Percentiles rank a stretch among this genome's conserved stretches.
These are phyloP conservation scores for Zygaena filipendulae DNA, from an alignment of 2,888 invertebrate species.

Conservation along the genomic window DNA sequence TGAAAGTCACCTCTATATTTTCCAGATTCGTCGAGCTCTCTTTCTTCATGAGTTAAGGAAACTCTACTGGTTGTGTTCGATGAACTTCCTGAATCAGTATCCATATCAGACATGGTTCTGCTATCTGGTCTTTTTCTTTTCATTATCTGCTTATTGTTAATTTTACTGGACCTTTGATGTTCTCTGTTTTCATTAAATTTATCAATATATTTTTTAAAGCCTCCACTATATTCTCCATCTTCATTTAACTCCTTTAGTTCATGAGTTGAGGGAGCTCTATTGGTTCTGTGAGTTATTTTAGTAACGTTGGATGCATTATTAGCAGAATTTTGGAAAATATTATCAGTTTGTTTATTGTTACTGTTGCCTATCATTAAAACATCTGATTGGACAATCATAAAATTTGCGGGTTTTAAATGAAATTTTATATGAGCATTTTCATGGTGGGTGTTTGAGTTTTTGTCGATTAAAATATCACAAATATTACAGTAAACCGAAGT, in stretches of 20 bases:
- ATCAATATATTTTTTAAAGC: neutral
- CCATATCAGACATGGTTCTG: neutral
- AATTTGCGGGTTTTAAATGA: slow-evolving; percentile 18
- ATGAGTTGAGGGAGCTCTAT: no score
- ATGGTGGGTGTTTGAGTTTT: slow-evolving; percentile 22
- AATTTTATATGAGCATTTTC: slow-evolving; percentile 19
- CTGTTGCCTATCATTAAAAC: slow-evolving; percentile 9
- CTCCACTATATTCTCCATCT: slow-evolving; percentile 6
- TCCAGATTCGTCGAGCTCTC: slow-evolving; percentile 4
- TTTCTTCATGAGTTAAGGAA: no score
- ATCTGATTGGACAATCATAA: slow-evolving; percentile 23
- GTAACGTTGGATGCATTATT: no score
- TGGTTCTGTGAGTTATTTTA: no score
- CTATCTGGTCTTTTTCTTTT: slow-evolving; percentile 3
- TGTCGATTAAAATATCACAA: slow-evolving; percentile 38
- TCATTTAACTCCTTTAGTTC: slow-evolving; percentile 4
- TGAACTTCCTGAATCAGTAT: neutral
- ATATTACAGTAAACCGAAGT: slow-evolving; percentile 30
- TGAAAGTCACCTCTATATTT: slow-evolving; percentile 6
- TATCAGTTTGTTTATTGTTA: neutral
- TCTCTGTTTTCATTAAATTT: slow-evolving; percentile 4
- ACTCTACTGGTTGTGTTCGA: no score
- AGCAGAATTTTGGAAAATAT: no score
- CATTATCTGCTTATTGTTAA: no score
- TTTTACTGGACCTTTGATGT: no score